Evolutionary conservation across 2,888 invertebrate species (phyloP).

Genomic region (Hesperia comma): DNA sequence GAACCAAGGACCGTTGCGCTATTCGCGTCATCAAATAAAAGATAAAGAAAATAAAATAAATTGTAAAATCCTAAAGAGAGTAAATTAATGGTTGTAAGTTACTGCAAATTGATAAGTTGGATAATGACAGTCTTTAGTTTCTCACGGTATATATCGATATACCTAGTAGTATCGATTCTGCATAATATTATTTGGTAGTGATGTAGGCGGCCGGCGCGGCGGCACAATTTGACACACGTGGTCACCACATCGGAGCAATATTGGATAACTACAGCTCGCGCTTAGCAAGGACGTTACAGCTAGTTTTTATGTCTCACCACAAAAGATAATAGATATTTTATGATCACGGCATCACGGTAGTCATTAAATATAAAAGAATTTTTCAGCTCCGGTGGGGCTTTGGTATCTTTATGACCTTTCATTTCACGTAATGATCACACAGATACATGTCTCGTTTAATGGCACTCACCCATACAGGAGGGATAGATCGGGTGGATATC

Average conservation of each 20-base stretch:
- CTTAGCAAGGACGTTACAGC: neutral
- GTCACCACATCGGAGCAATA: slow-evolving; percentile 8
- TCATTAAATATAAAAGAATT: slow-evolving; percentile 14
- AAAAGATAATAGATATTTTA: slow-evolving; percentile 21
- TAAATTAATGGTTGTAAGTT: too few species aligned
- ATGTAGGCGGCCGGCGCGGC: slow-evolving; percentile 49
- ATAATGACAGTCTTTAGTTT: too few species aligned
- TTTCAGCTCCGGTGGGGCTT: neutral
- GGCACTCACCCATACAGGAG: neutral
- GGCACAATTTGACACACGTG: slow-evolving; percentile 11
- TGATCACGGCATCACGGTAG: slow-evolving; percentile 9
- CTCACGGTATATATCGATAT: too few species aligned
- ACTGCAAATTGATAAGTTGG: too few species aligned
- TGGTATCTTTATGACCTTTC: slow-evolving; percentile 9
- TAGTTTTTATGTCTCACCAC: slow-evolving; percentile 18
- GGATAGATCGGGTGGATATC: neutral
- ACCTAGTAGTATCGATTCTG: slow-evolving; percentile 9
- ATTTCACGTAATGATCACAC: slow-evolving; percentile 7
- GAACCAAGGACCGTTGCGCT: too few species aligned
- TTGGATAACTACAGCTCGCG: slow-evolving; percentile 9
- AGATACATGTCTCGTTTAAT: slow-evolving; percentile 2
- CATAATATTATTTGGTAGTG: slow-evolving; percentile 44
- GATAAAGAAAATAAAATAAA: too few species aligned
- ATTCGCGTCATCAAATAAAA: too few species aligned
- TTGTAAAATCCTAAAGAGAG: too few species aligned